Evolutionary conservation across 2,797 vertebrate species (phyloP).

Genomic region (Pseudochirops cupreus): DNA sequence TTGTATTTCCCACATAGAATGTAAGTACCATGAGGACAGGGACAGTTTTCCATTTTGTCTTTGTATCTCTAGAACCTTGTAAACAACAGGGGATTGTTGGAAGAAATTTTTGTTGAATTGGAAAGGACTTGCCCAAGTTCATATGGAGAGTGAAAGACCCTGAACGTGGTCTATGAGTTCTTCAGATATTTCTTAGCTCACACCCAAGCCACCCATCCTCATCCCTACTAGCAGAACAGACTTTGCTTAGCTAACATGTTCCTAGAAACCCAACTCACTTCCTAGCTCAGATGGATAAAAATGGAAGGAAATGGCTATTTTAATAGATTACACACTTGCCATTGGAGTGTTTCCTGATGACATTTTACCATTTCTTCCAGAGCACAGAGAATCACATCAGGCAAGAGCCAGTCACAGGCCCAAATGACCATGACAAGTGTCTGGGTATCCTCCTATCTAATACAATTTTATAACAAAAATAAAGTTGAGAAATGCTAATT

Average conservation of each 20-base stretch:
- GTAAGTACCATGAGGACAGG: neutral
- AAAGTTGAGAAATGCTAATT: neutral
- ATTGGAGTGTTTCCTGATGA: conserved; percentile 39
- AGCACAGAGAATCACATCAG: neutral
- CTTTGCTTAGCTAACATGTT: neutral
- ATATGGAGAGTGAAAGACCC: neutral
- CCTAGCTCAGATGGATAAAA: neutral
- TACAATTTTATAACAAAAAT: conserved; percentile 21
- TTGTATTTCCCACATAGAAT: neutral
- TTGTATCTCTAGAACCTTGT: neutral
- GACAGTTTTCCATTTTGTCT: neutral
- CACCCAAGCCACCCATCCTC: neutral
- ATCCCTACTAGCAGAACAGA: neutral
- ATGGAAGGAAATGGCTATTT: neutral
- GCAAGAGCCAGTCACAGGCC: conserved; percentile 20
- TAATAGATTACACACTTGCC: neutral
- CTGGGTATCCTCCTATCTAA: neutral
- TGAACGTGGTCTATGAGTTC: neutral
- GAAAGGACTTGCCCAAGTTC: neutral
- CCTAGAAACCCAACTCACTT: neutral
- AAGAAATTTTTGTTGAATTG: neutral
- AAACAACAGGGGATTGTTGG: neutral
- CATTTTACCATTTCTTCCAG: conserved; percentile 31
- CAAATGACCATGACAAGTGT: neutral
- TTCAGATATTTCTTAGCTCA: neutral